Percentiles rank a stretch among this genome's conserved stretches.
Evolutionary conservation across 1,140 invertebrate species (phyloP).

Genomic region (Olivierus martensii): DNA sequence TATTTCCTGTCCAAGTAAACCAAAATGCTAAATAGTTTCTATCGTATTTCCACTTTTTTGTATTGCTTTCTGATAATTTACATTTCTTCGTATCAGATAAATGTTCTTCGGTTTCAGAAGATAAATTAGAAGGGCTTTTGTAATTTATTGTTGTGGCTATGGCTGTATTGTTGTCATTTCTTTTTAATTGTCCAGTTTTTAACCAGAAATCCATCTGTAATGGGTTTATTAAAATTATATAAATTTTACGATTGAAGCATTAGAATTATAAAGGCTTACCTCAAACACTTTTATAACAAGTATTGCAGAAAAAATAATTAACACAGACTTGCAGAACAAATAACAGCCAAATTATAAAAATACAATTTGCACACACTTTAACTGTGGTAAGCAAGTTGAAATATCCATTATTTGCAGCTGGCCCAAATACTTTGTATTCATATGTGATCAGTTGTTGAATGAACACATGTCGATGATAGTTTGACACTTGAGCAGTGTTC

Average conservation of each 20-base stretch:
- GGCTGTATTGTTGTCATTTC: conserved; percentile 1
- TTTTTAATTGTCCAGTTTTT: not conserved
- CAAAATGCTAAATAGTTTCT: conserved; percentile 2
- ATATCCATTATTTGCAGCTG: not conserved
- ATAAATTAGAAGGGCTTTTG: not conserved
- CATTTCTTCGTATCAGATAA: not conserved
- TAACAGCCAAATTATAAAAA: not conserved
- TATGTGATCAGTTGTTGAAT: not conserved
- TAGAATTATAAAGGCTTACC: conserved; percentile 1
- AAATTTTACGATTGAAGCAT: not conserved
- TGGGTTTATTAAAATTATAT: conserved; percentile 1
- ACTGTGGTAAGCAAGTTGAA: not conserved
- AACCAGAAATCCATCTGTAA: not conserved
- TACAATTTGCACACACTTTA: not conserved
- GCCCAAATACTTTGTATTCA: not conserved
- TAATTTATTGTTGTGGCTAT: not conserved
- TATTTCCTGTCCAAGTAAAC: not conserved
- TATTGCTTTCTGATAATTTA: too few species aligned
- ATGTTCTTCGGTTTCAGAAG: not conserved
- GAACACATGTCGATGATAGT: not conserved
- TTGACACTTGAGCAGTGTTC: not conserved
- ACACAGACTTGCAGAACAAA: too few species aligned
- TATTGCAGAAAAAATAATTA: not conserved
- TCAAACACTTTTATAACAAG: conserved; percentile 1
- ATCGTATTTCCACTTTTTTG: not conserved